These are phyloP conservation scores for Zophobas morio DNA, from an alignment of 1,140 invertebrate species.

Conservation along the genomic window DNA sequence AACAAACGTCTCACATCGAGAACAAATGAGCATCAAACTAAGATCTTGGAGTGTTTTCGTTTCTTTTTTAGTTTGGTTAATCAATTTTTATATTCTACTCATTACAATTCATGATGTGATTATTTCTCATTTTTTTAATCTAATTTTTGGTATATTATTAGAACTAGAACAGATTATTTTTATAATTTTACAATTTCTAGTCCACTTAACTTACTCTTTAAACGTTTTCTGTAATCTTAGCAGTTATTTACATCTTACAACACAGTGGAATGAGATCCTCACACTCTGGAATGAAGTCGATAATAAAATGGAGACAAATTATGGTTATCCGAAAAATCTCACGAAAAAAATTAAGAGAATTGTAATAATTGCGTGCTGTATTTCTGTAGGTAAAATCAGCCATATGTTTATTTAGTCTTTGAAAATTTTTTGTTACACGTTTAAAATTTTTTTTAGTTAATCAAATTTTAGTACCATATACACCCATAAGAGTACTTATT, in stretches of 20 bases:
- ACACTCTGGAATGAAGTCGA: background rate
- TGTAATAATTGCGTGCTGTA: conserved; percentile 4
- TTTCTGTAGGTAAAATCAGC: background rate
- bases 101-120: background rate
- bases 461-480: background rate
- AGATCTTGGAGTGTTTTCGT: too few species aligned
- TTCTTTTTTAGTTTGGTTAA: too few species aligned
- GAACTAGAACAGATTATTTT: background rate
- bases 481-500: background rate
- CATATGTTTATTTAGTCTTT: background rate
- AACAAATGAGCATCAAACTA: too few species aligned
- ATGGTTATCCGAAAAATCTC: conserved; percentile 8
- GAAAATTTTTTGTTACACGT: too few species aligned
- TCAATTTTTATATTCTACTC: background rate
- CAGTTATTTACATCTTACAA: background rate
- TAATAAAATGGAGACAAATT: background rate
- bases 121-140: background rate
- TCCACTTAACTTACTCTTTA: background rate
- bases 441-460: background rate
- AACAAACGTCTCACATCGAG: too few species aligned
- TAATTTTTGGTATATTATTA: background rate
- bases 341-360: background rate
- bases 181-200: background rate
- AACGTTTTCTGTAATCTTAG: background rate
- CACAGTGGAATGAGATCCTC: background rate